Base-by-base conservation (phyloP, 1,140 invertebrate genomes). In the Anadara kagoshimensis region DNA sequence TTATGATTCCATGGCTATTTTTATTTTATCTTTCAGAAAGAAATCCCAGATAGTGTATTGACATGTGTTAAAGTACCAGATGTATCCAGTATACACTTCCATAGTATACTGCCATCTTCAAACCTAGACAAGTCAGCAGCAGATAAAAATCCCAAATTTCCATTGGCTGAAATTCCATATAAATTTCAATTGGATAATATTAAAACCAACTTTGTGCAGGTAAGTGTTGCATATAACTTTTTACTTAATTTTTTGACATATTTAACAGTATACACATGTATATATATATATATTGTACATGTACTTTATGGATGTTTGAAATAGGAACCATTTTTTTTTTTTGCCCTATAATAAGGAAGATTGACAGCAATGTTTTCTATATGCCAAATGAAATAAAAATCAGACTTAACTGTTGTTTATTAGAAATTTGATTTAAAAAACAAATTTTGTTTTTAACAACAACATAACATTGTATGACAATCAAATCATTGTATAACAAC, bases 201-300 rank as follows among this genome's bases (percentile, higher is more conserved):
- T 14, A 92, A 94, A 71, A 95, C 94, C 1, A 95, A 95, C 84
- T 96, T 97, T 90, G 92, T 96, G 75, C 94, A 95, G 89, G 95
- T n/a, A n/a, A n/a, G n/a, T n/a, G n/a, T n/a, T n/a, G n/a, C n/a
- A n/a, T n/a, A n/a, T n/a, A n/a, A n/a, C n/a, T n/a, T n/a, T n/a
- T n/a, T n/a, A n/a, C n/a, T n/a, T n/a, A n/a, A n/a, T n/a, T n/a
- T n/a, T n/a, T n/a, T n/a, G n/a, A n/a, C n/a, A 96, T 87, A 92
- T 22, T 49, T 1, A 59, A 1, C 8, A 10, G 8, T 10, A 47
- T 47, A 16, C 16, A 47, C 45, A 47, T 8, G 45, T 47, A 47
- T 8, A 47, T 10, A 8, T 10, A 47, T 47, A 10, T 47, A 10
- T 47, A 47, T 8, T 16, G 8, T 16, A 47, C 45, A 8, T 47